These are phyloP conservation scores for Anagyrus pseudococci DNA, from an alignment of 2,888 invertebrate species.

Conservation along the genomic window DNA sequence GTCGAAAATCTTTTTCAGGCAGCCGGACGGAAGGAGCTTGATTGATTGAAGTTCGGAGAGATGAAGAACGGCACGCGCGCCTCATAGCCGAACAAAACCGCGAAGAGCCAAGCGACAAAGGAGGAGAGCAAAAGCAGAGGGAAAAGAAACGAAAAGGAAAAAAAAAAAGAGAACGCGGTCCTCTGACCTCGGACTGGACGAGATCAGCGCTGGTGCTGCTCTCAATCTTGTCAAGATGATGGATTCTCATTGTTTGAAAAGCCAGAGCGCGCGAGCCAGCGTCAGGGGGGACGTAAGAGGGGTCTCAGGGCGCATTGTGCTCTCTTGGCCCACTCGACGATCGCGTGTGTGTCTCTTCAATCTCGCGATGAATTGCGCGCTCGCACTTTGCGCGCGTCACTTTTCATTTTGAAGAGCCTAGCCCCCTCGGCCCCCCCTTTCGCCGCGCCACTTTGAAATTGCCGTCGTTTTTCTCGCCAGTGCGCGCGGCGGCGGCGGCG, in stretches of 20 bases:
- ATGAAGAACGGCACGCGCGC: too few relatives aligned
- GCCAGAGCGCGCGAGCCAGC: conserved; percentile 9
- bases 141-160: neutral
- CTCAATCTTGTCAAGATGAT: conserved; percentile 37
- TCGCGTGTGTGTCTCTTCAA: conserved; percentile 27
- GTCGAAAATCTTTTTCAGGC: too few relatives aligned
- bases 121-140: too few relatives aligned
- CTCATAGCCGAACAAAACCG: too few relatives aligned
- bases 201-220: conserved; percentile 15
- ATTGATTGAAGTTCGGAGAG: too few relatives aligned
- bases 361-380: conserved; percentile 35
- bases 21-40: too few relatives aligned
- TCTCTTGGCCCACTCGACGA: neutral
- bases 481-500: too few relatives aligned
- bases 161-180: conserved; percentile 30
- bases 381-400: conserved; percentile 31
- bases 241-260: conserved; percentile 35
- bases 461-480: conserved; percentile 20
- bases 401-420: conserved; percentile 32
- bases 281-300: conserved; percentile 21
- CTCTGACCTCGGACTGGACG: neutral
- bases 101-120: too few relatives aligned
- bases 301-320: conserved; percentile 18
- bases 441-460: conserved; percentile 16
- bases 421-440: neutral